Percentiles rank a stretch among this genome's conserved stretches.
phyloP scores from a whole-genome alignment of 1,140 invertebrate species.

The Fopius arisanus region DNA sequence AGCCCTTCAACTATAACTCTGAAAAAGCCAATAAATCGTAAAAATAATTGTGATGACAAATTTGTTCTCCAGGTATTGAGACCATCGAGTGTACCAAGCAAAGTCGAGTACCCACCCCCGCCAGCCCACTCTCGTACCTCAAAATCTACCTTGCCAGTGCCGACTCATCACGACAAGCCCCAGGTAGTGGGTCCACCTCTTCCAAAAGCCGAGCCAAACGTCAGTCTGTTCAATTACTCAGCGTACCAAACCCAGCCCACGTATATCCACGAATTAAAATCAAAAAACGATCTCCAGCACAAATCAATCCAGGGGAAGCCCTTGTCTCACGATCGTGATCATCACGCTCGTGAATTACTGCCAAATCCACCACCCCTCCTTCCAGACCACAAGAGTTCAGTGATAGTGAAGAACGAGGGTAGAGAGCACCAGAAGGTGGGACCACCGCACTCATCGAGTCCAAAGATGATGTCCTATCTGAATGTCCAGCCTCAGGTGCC shows the following conservation, averaged over 20 bases:
- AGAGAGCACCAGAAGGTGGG: conserved; percentile 69
- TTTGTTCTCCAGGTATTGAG: conserved; percentile 51
- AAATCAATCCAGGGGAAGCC: conserved; percentile 54
- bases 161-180: conserved; percentile 65
- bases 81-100: conserved; percentile 64
- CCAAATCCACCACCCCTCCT: conserved; percentile 52
- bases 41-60: too few species aligned
- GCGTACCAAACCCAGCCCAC: conserved; percentile 68
- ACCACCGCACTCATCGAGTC: conserved; percentile 70
- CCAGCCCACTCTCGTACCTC: conserved; percentile 67
- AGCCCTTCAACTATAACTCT: too few species aligned
- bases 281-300: conserved; percentile 56
- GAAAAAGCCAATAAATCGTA: too few species aligned
- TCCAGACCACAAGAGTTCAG: conserved; percentile 76
- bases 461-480: conserved; percentile 72
- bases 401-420: conserved; percentile 80
- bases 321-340: conserved; percentile 60
- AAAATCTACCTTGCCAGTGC: conserved; percentile 58
- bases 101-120: conserved; percentile 69
- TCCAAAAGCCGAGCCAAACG: conserved; percentile 77
- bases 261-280: conserved; percentile 64
- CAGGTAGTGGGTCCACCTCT: conserved; percentile 61
- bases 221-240: conserved; percentile 75
- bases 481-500: conserved; percentile 61
- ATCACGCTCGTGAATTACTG: conserved; percentile 65